A percentile compares a stretch with the other conserved stretches of the same genome.
Conservation (phyloP, 2,888 invertebrate species). For the Clivina fossor region DNA sequence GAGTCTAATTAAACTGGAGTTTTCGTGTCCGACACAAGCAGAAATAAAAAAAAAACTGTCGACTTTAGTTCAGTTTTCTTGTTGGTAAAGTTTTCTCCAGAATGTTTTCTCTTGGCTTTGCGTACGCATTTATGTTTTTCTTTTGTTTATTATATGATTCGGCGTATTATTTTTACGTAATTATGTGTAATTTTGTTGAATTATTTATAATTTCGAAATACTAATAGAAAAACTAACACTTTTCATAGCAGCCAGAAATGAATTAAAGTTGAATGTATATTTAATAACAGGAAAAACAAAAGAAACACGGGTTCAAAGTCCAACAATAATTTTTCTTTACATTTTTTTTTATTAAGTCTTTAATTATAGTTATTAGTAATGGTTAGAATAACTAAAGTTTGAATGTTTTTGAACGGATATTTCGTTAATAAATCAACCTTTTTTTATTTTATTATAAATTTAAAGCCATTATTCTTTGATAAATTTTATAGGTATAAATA, state of each 20-base stretch:
- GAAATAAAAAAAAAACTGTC: not conserved
- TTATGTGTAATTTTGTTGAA: slow-evolving; percentile 12
- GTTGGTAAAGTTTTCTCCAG: not conserved
- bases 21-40: not conserved
- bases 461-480: too few relatives aligned
- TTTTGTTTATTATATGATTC: too few relatives aligned
- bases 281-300: slow-evolving; percentile 14
- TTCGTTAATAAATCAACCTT: not conserved
- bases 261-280: slow-evolving; percentile 19
- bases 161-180: slow-evolving; percentile 4
- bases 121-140: slow-evolving; percentile 20
- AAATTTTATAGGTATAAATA: too few relatives aligned
- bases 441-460: not conserved
- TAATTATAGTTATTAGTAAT: slow-evolving; percentile 12
- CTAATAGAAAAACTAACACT: slow-evolving; percentile 26
- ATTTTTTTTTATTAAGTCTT: slow-evolving; percentile 16
- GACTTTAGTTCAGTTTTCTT: slow-evolving; percentile 1
- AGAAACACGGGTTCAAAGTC: not conserved
- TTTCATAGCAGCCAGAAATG: not conserved
- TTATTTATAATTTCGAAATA: slow-evolving; percentile 8
- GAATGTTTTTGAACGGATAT: not conserved
- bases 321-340: slow-evolving; percentile 8
- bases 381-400: slow-evolving; percentile 1
- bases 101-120: not conserved
- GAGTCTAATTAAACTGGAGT: slow-evolving; percentile 17